phyloP scores from a whole-genome alignment of 2,113 vertebrate genomes.

The Sigmodon hispidus region DNA sequence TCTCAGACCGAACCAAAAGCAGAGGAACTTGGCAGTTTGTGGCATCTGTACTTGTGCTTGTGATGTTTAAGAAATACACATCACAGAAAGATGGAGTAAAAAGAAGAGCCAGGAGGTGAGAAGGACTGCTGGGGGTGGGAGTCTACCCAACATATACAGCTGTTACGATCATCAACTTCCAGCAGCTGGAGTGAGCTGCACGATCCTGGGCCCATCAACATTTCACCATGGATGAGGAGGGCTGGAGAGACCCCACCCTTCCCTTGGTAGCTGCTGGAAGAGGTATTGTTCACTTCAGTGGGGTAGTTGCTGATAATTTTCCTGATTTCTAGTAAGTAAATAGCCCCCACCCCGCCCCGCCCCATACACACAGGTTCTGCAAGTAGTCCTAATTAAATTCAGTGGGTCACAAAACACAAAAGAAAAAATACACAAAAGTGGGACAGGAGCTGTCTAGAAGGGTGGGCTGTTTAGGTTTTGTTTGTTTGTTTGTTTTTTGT shows the following conservation, averaged over 20 bases:
- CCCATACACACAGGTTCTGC: no score
- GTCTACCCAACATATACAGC: not conserved
- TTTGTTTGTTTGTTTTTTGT: not conserved
- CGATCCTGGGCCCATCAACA: not conserved
- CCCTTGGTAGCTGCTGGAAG: not conserved
- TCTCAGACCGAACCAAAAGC: not conserved
- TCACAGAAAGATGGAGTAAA: not conserved
- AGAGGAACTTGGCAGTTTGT: not conserved
- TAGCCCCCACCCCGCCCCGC: not conserved
- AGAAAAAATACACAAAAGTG: not conserved
- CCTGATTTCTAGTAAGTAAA: not conserved
- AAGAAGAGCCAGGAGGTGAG: not conserved
- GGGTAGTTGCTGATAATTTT: not conserved
- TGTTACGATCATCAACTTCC: not conserved
- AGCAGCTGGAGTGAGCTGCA: not conserved
- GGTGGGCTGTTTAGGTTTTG: not conserved
- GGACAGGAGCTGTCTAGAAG: not conserved
- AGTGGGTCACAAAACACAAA: not conserved
- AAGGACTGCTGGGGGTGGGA: accelerated
- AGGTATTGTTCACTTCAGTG: not conserved
- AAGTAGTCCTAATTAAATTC: not conserved
- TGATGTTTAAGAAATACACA: not conserved
- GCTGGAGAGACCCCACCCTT: not conserved
- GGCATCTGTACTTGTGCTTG: not conserved
- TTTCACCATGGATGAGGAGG: no score